Evolutionary conservation across 1,140 invertebrate species (phyloP).

Genomic region (Dreissena rostriformis): DNA sequence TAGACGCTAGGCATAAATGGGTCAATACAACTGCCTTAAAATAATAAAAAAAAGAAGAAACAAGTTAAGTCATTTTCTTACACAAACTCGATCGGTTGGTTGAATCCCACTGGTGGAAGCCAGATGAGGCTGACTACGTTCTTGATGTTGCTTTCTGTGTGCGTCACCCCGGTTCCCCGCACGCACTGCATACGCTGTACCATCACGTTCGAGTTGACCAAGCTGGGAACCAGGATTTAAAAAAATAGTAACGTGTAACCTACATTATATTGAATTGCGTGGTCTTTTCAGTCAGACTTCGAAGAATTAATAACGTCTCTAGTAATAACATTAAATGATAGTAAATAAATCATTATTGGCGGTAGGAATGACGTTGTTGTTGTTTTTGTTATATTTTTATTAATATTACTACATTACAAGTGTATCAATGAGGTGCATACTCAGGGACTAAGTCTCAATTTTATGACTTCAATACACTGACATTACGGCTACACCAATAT

Average conservation of each 20-base stretch:
- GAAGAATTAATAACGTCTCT: not conserved
- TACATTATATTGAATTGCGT: not conserved
- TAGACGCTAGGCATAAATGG: no score
- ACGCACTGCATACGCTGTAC: constrained; percentile 49
- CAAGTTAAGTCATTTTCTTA: constrained; percentile 16
- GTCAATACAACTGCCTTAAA: no score
- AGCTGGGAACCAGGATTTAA: not conserved
- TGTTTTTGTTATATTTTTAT: no score
- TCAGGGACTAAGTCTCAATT: no score
- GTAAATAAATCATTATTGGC: no score
- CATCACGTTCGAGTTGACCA: constrained; percentile 17
- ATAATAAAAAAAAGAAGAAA: no score
- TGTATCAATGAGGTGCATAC: no score
- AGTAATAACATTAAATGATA: no score
- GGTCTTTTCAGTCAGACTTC: not conserved
- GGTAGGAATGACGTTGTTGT: no score
- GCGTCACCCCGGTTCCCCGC: constrained; percentile 31
- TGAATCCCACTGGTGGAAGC: constrained; percentile 40
- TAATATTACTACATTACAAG: no score
- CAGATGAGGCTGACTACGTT: constrained; percentile 31
- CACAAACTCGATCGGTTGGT: constrained; percentile 50
- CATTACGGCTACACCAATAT: no score
- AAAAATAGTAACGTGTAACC: not conserved
- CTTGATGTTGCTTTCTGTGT: constrained; percentile 43
- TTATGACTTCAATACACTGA: no score